phyloP scores from a whole-genome alignment of 2,797 vertebrate genomes.

The Gobionotothen gibberifrons region DNA sequence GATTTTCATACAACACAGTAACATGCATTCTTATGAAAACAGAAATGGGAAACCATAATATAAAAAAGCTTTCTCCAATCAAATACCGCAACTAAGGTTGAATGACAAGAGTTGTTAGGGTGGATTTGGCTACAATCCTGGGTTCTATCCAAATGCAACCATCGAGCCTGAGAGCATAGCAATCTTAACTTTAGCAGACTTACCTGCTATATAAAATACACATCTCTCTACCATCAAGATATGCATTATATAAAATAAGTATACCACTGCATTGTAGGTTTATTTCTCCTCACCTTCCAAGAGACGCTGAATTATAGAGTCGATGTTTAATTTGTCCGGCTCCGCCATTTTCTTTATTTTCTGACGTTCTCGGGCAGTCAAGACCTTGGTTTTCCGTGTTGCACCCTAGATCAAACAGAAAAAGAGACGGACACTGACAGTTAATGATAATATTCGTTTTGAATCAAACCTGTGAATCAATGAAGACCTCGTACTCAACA shows the following conservation, averaged over 20 bases:
- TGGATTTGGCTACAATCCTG: not conserved
- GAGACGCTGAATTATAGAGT: conserved; percentile 90
- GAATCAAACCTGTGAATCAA: conserved; percentile 3
- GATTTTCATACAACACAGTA: not conserved
- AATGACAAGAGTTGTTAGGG: not conserved
- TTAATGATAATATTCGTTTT: not conserved
- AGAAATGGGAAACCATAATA: not conserved
- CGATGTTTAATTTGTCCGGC: conserved; percentile 91
- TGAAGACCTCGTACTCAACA: not conserved
- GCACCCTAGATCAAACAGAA: conserved; percentile 54
- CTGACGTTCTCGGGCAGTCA: conserved; percentile 77
- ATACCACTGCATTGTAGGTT: not conserved
- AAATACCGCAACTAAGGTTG: not conserved
- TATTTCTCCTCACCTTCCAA: conserved; percentile 83
- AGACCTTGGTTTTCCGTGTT: conserved; percentile 70
- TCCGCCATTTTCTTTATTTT: conserved; percentile 89
- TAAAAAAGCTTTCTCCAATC: not conserved
- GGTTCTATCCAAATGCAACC: conserved; percentile 27
- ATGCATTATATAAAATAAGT: not conserved
- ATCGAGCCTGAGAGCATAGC: not conserved
- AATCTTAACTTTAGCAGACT: conserved; percentile 8
- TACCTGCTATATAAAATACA: conserved; percentile 12
- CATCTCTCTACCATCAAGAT: not conserved
- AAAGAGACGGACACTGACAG: conserved; percentile 8
- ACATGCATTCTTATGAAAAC: not conserved